A percentile compares a stretch with the other conserved stretches of the same genome.
These are phyloP conservation scores for Catocala sponsa DNA, from an alignment of 2,888 invertebrate genomes.

Conservation along the genomic window DNA sequence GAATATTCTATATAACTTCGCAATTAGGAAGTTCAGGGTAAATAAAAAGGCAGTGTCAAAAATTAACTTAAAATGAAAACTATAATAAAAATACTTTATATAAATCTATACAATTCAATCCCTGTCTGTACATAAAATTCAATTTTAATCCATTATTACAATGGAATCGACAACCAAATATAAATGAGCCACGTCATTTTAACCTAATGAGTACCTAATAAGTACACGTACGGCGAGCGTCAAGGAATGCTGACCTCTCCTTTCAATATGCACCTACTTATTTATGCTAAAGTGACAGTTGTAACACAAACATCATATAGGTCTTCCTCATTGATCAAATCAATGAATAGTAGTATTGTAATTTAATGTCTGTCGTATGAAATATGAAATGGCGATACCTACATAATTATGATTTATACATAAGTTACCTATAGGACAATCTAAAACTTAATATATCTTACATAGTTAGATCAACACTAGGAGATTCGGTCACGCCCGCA, in stretches of 20 bases:
- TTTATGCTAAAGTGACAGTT: neutral
- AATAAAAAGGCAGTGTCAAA: constrained; percentile 21
- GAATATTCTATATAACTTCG: too few relatives aligned
- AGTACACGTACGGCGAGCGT: constrained; percentile 32
- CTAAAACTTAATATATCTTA: neutral
- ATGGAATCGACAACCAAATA: constrained; percentile 51
- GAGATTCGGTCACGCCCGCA: neutral
- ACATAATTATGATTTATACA: neutral
- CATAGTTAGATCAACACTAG: neutral
- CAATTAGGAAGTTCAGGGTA: neutral
- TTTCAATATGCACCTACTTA: neutral
- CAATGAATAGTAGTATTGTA: too few relatives aligned
- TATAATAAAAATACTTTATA: constrained; percentile 68
- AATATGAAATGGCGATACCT: neutral
- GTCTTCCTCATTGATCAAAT: too few relatives aligned
- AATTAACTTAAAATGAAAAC: constrained; percentile 47
- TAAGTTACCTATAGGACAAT: constrained; percentile 7
- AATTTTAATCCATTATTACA: constrained; percentile 48
- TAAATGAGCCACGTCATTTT: constrained; percentile 53
- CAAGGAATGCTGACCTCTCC: constrained; percentile 1
- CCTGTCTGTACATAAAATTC: constrained; percentile 76
- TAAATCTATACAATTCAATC: constrained; percentile 73
- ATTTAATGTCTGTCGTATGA: too few relatives aligned
- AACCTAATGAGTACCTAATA: constrained; percentile 25
- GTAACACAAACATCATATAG: neutral